Base-by-base conservation (phyloP, 2,797 vertebrate species). In the Anniella stebbinsi region DNA sequence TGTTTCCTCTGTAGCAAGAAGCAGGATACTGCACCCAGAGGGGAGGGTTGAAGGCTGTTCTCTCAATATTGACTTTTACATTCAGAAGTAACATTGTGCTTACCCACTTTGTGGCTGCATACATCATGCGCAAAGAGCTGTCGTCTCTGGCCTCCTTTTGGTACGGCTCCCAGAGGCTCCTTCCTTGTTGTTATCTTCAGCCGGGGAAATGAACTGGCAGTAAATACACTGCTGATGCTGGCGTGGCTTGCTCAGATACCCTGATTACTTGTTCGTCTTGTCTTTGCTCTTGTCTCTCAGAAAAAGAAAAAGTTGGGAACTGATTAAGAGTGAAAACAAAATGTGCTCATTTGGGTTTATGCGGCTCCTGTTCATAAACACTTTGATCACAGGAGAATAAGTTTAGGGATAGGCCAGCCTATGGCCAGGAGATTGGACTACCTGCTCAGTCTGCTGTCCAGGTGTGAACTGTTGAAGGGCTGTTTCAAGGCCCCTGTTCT, bases 11-110 rank as follows among this genome's bases (percentile, higher is more conserved):
- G 28, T 38, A 25, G 54, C 23, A 38, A 81, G 33, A 23, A n/a
- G 25, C 45, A 92, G 89, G 48, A 8, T 78, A 80, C 0, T 1
- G 69, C 0, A 1, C 67, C 77, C 25, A 38, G 84, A 3, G 0
- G 76, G 84, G 1, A 67, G 87, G 94, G n/a, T n/a, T 84, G 87
- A 80, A 95, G 91, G 28, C 83, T 41, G 80, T 80, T 90, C 36
- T 90, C 94, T 89, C 70, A 95, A 88, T 92, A 93, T 95, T 95
- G 90, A 91, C 91, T 88, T 93, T 73, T 36, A 80, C 87, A n/a
- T 84, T 87, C 0, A 86, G 6, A 82, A 90, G 87, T 2, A 81
- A 90, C 80, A 81, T 30, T 1, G 1, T 90, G 87, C 94, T 94
- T 85, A 75, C 89, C 87, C 33, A 28, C 77, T 33, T 45, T 1